phyloP scores from a whole-genome alignment of 2,888 invertebrate genomes.

The Trissonchulus sp. region DNA sequence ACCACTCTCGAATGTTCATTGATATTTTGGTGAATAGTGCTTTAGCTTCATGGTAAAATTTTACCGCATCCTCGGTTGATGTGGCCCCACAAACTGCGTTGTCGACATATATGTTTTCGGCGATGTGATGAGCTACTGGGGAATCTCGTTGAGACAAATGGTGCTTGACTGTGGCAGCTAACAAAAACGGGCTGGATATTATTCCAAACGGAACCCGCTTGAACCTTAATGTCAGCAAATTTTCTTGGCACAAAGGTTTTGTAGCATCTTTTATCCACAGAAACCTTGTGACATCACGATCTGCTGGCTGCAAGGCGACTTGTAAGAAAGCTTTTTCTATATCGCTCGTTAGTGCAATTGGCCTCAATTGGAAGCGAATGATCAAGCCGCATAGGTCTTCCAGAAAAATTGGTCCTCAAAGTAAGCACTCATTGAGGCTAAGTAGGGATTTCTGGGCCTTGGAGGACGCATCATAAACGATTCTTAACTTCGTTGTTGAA shows the following conservation, averaged over 20 bases:
- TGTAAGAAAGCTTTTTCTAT: constrained; percentile 34
- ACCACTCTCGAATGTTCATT: constrained; percentile 32
- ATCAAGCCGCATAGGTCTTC: constrained; percentile 33
- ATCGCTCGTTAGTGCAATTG: constrained; percentile 33
- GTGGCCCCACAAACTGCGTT: constrained; percentile 29
- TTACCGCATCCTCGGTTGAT: constrained; percentile 28
- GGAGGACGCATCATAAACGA: constrained; percentile 41
- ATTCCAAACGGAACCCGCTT: constrained; percentile 20
- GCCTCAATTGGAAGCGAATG: constrained; percentile 34
- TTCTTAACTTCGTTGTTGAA: constrained; percentile 36
- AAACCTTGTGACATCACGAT: constrained; percentile 35
- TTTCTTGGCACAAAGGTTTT: neutral
- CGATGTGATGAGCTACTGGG: constrained; percentile 23
- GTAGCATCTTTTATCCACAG: constrained; percentile 32
- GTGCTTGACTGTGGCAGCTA: constrained; percentile 23
- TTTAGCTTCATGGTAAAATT: constrained; percentile 30
- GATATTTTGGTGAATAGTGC: constrained; percentile 27
- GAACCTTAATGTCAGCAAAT: constrained; percentile 11
- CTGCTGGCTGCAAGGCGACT: constrained; percentile 31
- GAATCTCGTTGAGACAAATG: constrained; percentile 2
- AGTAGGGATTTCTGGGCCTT: constrained; percentile 24
- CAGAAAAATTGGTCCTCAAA: constrained; percentile 35
- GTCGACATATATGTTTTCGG: constrained; percentile 37
- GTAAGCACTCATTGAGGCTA: constrained; percentile 37
- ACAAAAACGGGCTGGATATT: constrained; percentile 31